A percentile compares a stretch with the other conserved stretches of the same genome.
phyloP scores from a whole-genome alignment of 2,113 vertebrate genomes.

The Riparia riparia region DNA sequence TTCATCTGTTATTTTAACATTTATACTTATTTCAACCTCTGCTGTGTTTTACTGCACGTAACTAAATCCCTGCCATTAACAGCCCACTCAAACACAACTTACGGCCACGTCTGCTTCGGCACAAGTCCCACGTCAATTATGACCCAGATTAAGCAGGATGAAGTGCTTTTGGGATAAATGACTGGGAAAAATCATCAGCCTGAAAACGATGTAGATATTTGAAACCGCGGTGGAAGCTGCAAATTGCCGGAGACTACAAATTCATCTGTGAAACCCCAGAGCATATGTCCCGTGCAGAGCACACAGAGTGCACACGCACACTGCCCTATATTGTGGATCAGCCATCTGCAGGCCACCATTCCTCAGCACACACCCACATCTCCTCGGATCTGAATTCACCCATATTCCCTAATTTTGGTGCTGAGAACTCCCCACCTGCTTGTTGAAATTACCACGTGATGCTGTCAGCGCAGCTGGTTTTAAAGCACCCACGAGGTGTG shows the following conservation, averaged over 20 bases:
- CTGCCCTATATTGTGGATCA: background rate
- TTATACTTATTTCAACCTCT: background rate
- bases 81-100: background rate
- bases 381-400: fast-evolving
- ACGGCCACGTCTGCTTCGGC: background rate
- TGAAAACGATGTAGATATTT: constrained; percentile 30
- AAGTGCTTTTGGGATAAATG: constrained; percentile 41
- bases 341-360: background rate
- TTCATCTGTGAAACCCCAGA: constrained; percentile 27
- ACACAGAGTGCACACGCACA: fast-evolving
- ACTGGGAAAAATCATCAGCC: constrained; percentile 48
- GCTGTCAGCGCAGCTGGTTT: background rate
- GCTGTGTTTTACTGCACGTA: background rate
- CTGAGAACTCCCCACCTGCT: background rate
- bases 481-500: fast-evolving
- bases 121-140: constrained; percentile 13
- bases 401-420: background rate
- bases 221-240: background rate
- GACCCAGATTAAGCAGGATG: constrained; percentile 48
- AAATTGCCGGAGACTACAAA: background rate
- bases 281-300: background rate
- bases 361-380: background rate
- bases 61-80: background rate
- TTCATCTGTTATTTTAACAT: background rate
- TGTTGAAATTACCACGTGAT: background rate